phyloP scores from a whole-genome alignment of 2,113 vertebrate species.

The Lophotis ruficrista region DNA sequence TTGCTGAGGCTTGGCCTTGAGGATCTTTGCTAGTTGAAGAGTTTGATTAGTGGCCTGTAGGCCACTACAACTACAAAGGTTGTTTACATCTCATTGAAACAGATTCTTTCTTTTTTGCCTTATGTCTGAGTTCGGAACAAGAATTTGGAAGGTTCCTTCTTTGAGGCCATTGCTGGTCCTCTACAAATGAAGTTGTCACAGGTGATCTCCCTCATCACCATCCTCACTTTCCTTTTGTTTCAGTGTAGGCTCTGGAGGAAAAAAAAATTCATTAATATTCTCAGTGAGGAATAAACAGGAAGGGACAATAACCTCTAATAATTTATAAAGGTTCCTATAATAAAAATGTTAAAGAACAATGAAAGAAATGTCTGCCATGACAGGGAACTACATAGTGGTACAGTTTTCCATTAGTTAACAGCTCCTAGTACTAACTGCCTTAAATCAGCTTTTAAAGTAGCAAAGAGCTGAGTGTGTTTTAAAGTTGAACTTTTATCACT shows the following conservation, averaged over 20 bases:
- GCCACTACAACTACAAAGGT: neutral
- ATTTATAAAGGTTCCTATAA: neutral
- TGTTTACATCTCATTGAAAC: neutral
- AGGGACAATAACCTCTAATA: neutral
- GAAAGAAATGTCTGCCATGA: neutral
- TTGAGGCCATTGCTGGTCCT: neutral
- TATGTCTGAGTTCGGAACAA: neutral
- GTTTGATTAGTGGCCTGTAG: neutral
- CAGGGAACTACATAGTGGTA: neutral
- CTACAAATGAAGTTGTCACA: neutral
- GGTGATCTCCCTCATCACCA: neutral
- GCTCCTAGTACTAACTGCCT: neutral
- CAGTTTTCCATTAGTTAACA: neutral
- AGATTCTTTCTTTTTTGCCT: neutral
- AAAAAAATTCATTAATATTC: neutral
- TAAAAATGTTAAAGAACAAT: neutral
- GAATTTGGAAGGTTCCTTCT: neutral
- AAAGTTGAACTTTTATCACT: neutral
- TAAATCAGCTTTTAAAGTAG: constrained; percentile 3
- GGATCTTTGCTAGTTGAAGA: neutral
- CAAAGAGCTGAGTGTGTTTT: neutral
- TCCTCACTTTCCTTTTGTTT: neutral
- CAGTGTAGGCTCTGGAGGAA: neutral
- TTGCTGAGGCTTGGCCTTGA: neutral
- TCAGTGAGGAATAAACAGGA: neutral